These are phyloP conservation scores for Agriopis leucophaearia DNA, from an alignment of 2,888 invertebrate species.

Conservation along the genomic window DNA sequence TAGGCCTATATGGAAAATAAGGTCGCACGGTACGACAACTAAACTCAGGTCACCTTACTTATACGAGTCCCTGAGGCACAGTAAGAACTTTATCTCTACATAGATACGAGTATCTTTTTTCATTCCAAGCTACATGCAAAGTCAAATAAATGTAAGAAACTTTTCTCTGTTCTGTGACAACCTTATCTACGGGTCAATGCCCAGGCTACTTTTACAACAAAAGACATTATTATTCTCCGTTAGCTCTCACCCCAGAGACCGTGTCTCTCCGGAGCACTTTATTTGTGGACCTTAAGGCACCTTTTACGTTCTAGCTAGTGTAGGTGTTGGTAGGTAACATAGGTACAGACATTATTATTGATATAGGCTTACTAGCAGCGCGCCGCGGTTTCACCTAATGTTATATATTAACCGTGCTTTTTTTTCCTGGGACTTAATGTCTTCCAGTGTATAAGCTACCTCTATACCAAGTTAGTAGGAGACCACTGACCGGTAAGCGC, in stretches of 20 bases:
- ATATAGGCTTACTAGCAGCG: no score
- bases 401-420: no score
- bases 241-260: slow-evolving; percentile 10
- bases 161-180: slow-evolving; percentile 23
- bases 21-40: no score
- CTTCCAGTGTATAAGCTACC: no score
- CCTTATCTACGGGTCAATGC: slow-evolving; percentile 36
- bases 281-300: slow-evolving; percentile 7
- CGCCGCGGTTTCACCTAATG: no score
- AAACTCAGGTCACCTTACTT: no score
- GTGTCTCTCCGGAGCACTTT: slow-evolving; percentile 12
- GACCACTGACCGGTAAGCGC: no score
- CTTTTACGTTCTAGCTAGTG: neutral
- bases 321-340: no score
- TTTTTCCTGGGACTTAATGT: no score
- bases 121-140: slow-evolving; percentile 8
- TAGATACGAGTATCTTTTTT: neutral
- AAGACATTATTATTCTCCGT: slow-evolving; percentile 38
- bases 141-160: slow-evolving; percentile 21
- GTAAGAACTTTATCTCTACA: neutral
- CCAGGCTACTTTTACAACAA: slow-evolving; percentile 32
- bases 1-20: no score
- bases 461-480: no score
- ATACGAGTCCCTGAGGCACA: neutral
- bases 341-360: no score